Evolutionary conservation across 2,888 invertebrate genomes (phyloP).

Genomic region (Diloba caeruleocephala): DNA sequence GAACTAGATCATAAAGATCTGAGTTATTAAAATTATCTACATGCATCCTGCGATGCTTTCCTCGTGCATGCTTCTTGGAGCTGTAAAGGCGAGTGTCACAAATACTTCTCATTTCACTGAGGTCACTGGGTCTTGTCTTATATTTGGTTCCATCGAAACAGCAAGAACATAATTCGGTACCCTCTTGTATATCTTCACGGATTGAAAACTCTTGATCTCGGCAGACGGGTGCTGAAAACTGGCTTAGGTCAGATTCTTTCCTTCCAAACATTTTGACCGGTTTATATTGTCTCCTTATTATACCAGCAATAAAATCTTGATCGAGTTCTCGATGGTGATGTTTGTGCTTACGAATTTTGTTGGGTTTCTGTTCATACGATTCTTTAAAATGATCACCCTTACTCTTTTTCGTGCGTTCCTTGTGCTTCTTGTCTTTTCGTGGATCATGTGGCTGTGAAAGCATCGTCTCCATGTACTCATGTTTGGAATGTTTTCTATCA

Average conservation of each 20-base stretch:
- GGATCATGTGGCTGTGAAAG: conserved; percentile 14
- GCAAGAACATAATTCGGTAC: conserved; percentile 73
- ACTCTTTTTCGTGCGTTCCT: conserved; percentile 46
- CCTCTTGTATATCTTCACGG: conserved; percentile 63
- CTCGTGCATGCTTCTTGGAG: conserved; percentile 60
- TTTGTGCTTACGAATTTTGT: conserved; percentile 53
- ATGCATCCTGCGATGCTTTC: conserved; percentile 56
- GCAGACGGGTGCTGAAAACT: conserved; percentile 80
- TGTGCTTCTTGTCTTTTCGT: conserved; percentile 52
- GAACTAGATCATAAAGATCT: conserved; percentile 76
- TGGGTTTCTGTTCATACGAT: conserved; percentile 49
- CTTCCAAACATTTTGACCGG: conserved; percentile 75
- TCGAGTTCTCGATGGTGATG: conserved; percentile 62
- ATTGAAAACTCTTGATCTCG: conserved; percentile 73
- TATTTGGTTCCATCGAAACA: conserved; percentile 58
- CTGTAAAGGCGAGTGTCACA: conserved; percentile 78
- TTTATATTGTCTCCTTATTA: conserved; percentile 78
- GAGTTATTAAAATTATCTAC: conserved; percentile 72
- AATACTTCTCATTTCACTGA: conserved; percentile 72
- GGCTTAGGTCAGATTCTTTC: conserved; percentile 73
- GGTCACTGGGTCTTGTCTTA: conserved; percentile 54
- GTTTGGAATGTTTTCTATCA: conserved; percentile 50
- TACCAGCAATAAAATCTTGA: conserved; percentile 77
- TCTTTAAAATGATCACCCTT: conserved; percentile 44
- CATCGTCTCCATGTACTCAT: conserved; percentile 38